These are phyloP conservation scores for Petrocephalus microphthalmus DNA, from an alignment of 2,113 vertebrate genomes.

Conservation along the genomic window DNA sequence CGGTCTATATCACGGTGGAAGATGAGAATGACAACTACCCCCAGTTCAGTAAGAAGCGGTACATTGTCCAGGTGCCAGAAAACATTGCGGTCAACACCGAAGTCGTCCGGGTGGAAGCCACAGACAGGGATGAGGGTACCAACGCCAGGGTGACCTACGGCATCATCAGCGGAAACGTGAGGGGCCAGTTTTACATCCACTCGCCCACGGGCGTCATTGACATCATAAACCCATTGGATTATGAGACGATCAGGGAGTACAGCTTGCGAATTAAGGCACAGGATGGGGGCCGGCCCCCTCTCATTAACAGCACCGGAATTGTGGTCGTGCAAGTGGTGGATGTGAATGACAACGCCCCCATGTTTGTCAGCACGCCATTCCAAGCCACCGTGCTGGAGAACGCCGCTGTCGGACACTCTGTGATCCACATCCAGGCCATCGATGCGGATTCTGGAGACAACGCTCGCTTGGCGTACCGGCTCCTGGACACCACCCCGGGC, in stretches of 20 bases:
- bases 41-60: slow-evolving; percentile 78
- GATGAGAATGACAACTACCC: slow-evolving; percentile 84
- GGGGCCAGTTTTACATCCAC: slow-evolving; percentile 79
- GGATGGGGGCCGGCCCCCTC: slow-evolving; percentile 76
- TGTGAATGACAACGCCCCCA: slow-evolving; percentile 77
- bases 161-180: slow-evolving; percentile 78
- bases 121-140: slow-evolving; percentile 70
- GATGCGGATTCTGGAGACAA: slow-evolving; percentile 79
- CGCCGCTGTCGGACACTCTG: slow-evolving; percentile 68
- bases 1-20: slow-evolving; percentile 72
- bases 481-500: slow-evolving; percentile 51
- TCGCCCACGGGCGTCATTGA: slow-evolving; percentile 72
- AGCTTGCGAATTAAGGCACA: slow-evolving; percentile 76
- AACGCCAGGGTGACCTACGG: slow-evolving; percentile 80
- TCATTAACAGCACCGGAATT: slow-evolving; percentile 76
- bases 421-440: slow-evolving; percentile 77
- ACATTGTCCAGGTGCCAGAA: slow-evolving; percentile 72
- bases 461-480: slow-evolving; percentile 68
- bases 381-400: slow-evolving; percentile 78
- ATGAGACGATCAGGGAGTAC: slow-evolving; percentile 75
- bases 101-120: slow-evolving; percentile 72
- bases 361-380: slow-evolving; percentile 85
- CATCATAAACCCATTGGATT: slow-evolving; percentile 76
- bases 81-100: slow-evolving; percentile 65
- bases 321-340: slow-evolving; percentile 78